Conservation (phyloP, 2,797 vertebrate species). For the Rhinatrema bivittatum region DNA sequence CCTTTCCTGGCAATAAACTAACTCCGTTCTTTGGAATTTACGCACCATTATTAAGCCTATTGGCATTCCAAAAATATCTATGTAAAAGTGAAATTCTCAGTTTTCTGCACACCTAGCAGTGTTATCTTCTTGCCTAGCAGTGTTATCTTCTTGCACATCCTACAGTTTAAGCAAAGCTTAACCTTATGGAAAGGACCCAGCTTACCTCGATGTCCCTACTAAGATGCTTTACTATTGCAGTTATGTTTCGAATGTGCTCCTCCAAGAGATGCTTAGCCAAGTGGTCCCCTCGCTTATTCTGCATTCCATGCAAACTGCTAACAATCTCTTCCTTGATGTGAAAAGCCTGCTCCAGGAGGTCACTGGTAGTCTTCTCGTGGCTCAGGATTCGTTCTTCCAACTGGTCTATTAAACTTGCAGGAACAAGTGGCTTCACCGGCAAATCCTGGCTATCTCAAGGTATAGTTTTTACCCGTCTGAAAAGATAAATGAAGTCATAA, state of each 20-base stretch:
- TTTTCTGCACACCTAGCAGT: too few relatives aligned
- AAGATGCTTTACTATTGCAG: conserved; percentile 58
- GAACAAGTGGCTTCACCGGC: conserved; percentile 49
- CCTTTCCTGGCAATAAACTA: too few relatives aligned
- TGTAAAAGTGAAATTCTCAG: too few relatives aligned
- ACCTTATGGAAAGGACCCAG: background rate
- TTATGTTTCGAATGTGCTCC: conserved; percentile 66
- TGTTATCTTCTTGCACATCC: too few relatives aligned
- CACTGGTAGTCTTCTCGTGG: conserved; percentile 58
- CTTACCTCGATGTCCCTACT: conserved; percentile 62
- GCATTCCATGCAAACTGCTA: conserved; percentile 57
- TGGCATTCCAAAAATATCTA: too few relatives aligned
- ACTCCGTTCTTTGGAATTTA: too few relatives aligned
- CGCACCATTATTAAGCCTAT: too few relatives aligned
- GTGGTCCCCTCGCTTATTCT: conserved; percentile 59
- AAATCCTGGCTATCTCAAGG: conserved; percentile 55
- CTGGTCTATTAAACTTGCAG: conserved; percentile 52
- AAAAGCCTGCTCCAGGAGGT: conserved; percentile 61
- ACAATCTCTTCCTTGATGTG: conserved; percentile 65
- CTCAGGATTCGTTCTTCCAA: conserved; percentile 59
- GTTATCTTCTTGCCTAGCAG: too few relatives aligned
- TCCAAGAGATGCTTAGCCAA: conserved; percentile 60
- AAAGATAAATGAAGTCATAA: background rate
- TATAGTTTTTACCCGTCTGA: conserved; percentile 50
- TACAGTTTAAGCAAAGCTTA: too few relatives aligned